Conservation (phyloP, 2,888 invertebrate species). For the Spicauda simplicius region DNA sequence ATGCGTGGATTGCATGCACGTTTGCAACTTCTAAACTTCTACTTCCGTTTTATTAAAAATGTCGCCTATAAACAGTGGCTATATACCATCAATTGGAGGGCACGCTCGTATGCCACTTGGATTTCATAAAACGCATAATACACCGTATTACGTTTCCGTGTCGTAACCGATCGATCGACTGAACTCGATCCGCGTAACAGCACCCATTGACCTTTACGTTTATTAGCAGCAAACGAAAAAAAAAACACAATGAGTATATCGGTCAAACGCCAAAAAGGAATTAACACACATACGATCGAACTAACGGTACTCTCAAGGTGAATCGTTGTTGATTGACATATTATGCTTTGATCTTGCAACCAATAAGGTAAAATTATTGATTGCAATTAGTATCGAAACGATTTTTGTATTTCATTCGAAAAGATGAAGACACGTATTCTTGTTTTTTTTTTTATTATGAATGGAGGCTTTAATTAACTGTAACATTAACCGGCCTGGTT, state of each 20-base stretch:
- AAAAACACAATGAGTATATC: conserved; percentile 12
- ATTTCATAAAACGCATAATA: conserved; percentile 17
- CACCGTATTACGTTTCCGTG: conserved; percentile 47
- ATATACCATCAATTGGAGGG: not conserved
- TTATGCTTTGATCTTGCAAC: conserved; percentile 14
- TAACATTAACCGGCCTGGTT: too few species aligned
- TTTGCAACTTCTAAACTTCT: too few species aligned
- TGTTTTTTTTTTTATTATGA: too few species aligned
- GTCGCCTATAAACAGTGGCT: not conserved
- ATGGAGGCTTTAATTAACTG: too few species aligned
- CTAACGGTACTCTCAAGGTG: conserved; percentile 27
- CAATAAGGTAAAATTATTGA: conserved; percentile 5
- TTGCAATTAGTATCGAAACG: not conserved
- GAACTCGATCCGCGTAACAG: conserved; percentile 33
- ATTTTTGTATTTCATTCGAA: too few species aligned
- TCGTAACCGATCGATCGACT: conserved; percentile 49
- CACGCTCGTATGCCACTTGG: not conserved
- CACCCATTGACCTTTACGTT: conserved; percentile 24
- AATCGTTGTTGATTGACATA: conserved; percentile 15
- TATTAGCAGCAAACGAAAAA: conserved; percentile 5
- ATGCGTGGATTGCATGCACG: too few species aligned
- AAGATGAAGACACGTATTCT: too few species aligned
- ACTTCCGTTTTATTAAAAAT: too few species aligned
- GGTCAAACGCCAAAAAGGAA: conserved; percentile 17
- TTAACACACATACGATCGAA: conserved; percentile 8